phyloP scores from a whole-genome alignment of 1,140 invertebrate species.

The Lutraria rhynchaena region DNA sequence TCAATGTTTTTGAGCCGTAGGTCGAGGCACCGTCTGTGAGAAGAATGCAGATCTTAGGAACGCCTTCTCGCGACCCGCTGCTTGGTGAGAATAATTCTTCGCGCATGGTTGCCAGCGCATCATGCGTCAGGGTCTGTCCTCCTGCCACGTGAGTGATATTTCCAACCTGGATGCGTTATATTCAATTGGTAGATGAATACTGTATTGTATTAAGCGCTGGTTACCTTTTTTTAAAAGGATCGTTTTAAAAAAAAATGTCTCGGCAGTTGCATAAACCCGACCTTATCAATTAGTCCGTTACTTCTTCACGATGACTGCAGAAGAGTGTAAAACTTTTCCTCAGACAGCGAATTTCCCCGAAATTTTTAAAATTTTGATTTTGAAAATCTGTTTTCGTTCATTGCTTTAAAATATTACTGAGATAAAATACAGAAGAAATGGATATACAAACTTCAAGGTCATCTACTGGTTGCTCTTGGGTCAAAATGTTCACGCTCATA shows the following conservation, averaged over 20 bases:
- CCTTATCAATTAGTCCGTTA: too few species aligned
- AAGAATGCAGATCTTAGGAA: slow-evolving; percentile 56
- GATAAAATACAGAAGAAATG: background rate
- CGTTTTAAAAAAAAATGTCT: background rate
- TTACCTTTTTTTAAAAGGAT: background rate
- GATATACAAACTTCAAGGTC: background rate
- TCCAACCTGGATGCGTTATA: slow-evolving; percentile 25
- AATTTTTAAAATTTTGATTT: too few species aligned
- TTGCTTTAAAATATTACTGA: too few species aligned
- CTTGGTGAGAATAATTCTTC: slow-evolving; percentile 46
- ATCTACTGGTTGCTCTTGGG: background rate
- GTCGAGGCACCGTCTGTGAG: slow-evolving; percentile 64
- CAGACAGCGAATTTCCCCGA: too few species aligned
- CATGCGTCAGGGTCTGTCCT: slow-evolving; percentile 31
- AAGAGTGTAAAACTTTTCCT: background rate
- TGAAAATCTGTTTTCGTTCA: too few species aligned
- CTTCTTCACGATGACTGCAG: background rate
- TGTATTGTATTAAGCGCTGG: background rate
- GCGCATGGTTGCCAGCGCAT: slow-evolving; percentile 20
- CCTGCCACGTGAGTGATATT: slow-evolving; percentile 47
- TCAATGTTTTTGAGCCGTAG: slow-evolving; percentile 1
- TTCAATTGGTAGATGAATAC: background rate
- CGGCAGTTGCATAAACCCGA: too few species aligned
- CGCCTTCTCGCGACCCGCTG: slow-evolving; percentile 39
- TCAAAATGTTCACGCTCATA: too few species aligned